phyloP scores from a whole-genome alignment of 2,797 vertebrate genomes.

The Synaphobranchus kaupii region DNA sequence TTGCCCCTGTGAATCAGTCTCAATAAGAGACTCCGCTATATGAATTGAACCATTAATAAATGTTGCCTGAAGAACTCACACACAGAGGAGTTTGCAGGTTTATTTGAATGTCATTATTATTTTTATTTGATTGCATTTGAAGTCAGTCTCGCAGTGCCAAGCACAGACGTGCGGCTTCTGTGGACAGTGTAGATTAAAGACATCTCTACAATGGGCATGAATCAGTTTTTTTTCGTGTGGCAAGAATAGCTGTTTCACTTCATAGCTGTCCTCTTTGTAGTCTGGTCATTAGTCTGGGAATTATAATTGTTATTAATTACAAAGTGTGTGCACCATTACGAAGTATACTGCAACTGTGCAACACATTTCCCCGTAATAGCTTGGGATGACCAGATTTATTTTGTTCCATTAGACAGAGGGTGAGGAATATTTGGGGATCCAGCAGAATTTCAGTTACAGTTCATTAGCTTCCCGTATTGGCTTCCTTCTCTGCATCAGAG shows the following conservation, averaged over 20 bases:
- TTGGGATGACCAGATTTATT: constrained; percentile 59
- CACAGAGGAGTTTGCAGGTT: neutral
- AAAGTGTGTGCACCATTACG: constrained; percentile 43
- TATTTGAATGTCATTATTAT: neutral
- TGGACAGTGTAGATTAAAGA: neutral
- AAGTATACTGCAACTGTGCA: constrained; percentile 43
- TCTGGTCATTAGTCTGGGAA: neutral
- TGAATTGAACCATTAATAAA: neutral
- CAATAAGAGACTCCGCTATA: neutral
- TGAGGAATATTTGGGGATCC: constrained; percentile 48
- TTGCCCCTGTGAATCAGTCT: neutral
- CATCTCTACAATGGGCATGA: neutral
- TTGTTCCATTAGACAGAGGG: constrained; percentile 22
- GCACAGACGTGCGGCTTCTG: neutral
- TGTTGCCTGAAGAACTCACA: neutral
- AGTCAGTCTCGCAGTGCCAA: neutral
- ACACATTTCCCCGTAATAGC: constrained; percentile 55
- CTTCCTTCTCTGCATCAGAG: constrained; percentile 24
- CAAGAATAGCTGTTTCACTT: neutral
- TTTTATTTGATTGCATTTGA: neutral
- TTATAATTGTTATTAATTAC: neutral
- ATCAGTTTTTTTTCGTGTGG: neutral
- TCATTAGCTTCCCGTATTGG: constrained; percentile 53
- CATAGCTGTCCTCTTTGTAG: neutral
- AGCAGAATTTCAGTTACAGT: constrained; percentile 55